phyloP scores from a whole-genome alignment of 2,113 vertebrate species.

The Perccottus glenii region DNA sequence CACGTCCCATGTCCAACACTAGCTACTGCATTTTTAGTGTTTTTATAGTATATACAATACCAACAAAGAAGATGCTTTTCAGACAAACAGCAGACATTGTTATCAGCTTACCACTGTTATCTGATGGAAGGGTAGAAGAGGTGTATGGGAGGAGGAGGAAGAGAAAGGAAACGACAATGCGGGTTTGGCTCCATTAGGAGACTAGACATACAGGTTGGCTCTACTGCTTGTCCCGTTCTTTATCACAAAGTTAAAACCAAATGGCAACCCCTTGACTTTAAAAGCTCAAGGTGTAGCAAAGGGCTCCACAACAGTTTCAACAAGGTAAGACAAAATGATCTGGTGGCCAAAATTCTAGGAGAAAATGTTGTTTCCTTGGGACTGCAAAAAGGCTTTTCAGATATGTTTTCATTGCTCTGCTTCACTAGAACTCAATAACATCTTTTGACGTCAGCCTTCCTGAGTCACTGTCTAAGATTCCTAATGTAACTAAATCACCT shows the following conservation, averaged over 20 bases:
- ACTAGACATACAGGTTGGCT: constrained; percentile 9
- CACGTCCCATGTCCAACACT: no score
- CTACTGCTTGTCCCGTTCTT: constrained; percentile 35
- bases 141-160: constrained; percentile 24
- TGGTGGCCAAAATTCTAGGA: constrained; percentile 14
- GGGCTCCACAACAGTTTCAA: not conserved
- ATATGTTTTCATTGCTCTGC: constrained; percentile 50
- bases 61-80: constrained; percentile 4
- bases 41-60: not conserved
- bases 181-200: constrained; percentile 62
- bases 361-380: not conserved
- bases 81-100: constrained; percentile 19
- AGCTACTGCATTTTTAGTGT: not conserved
- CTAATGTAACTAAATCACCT: constrained; percentile 55
- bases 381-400: constrained; percentile 5
- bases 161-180: constrained; percentile 26
- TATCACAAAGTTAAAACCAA: constrained; percentile 44
- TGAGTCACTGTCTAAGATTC: constrained; percentile 47
- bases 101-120: constrained; percentile 49
- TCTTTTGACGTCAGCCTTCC: constrained; percentile 46
- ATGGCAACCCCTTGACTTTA: no score
- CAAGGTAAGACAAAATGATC: constrained; percentile 4
- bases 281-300: not conserved
- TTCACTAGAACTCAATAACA: constrained; percentile 29
- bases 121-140: constrained; percentile 38